Conservation (phyloP, 2,888 invertebrate species). For the Belgica antarctica region DNA sequence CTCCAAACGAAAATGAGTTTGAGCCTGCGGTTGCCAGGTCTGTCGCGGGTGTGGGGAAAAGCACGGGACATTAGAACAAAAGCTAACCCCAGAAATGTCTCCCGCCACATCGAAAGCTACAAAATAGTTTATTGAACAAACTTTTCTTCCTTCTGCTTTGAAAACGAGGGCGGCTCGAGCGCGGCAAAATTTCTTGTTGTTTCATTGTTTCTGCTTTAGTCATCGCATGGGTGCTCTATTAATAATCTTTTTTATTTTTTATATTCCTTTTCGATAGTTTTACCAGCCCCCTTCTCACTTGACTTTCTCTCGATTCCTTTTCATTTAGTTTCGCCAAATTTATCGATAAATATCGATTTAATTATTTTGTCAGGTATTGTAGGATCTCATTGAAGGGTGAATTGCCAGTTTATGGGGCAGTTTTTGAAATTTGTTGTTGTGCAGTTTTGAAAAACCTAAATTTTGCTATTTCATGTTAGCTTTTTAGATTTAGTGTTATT, state of each 20-base stretch:
- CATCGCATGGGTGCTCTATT: constrained; percentile 17
- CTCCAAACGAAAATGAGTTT: too few relatives aligned
- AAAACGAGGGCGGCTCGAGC: constrained; percentile 22
- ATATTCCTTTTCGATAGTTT: too few relatives aligned
- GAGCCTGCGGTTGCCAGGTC: too few relatives aligned
- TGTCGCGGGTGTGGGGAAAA: not conserved
- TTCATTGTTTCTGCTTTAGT: constrained; percentile 17
- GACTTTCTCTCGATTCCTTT: not conserved
- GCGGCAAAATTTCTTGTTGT: constrained; percentile 19
- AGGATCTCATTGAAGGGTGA: too few relatives aligned
- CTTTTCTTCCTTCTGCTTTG: not conserved
- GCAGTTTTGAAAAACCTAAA: too few relatives aligned
- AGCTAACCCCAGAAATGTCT: not conserved
- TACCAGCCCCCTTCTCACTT: constrained; percentile 17
- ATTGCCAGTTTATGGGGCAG: too few relatives aligned
- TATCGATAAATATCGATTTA: constrained; percentile 28
- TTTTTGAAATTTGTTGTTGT: too few relatives aligned
- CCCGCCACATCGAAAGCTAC: constrained; percentile 6
- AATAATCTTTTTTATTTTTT: constrained; percentile 23
- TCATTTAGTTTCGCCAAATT: constrained; percentile 9
- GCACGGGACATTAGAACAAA: constrained; percentile 13
- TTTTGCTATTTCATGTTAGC: too few relatives aligned
- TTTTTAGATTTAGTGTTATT: too few relatives aligned
- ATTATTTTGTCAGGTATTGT: too few relatives aligned
- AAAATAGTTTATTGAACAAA: constrained; percentile 29